Evolutionary conservation across 2,888 invertebrate species (phyloP).

Genomic region (Dasysyrphus albostriatus): DNA sequence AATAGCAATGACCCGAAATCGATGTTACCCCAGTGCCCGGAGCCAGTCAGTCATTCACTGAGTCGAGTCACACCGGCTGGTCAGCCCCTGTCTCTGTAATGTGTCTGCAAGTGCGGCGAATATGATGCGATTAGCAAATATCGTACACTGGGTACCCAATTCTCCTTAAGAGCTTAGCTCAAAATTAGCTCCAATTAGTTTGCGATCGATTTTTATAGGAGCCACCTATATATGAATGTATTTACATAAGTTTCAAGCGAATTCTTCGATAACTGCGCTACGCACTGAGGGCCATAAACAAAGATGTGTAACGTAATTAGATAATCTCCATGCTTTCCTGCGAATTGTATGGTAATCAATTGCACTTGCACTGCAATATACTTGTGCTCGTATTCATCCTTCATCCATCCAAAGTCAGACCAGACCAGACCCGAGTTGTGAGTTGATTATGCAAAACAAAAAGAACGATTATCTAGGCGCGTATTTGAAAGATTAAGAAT

Average conservation of each 20-base stretch:
- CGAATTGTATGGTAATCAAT: slow-evolving; percentile 59
- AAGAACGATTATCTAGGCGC: slow-evolving; percentile 45
- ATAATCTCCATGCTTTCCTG: slow-evolving; percentile 61
- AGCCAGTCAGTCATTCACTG: slow-evolving; percentile 48
- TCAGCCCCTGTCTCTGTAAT: slow-evolving; percentile 17
- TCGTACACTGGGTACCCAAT: slow-evolving; percentile 61
- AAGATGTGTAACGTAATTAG: slow-evolving; percentile 61
- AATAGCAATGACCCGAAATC: slow-evolving; percentile 75
- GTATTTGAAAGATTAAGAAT: slow-evolving; percentile 50
- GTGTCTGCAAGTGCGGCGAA: slow-evolving; percentile 54
- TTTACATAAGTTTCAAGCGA: slow-evolving; percentile 37
- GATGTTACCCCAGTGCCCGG: slow-evolving; percentile 58
- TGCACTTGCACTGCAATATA: slow-evolving; percentile 42
- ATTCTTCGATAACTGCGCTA: slow-evolving; percentile 41
- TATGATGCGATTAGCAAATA: slow-evolving; percentile 72
- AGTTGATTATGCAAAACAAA: slow-evolving; percentile 42
- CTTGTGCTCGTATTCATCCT: slow-evolving; percentile 26
- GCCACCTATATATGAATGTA: background rate
- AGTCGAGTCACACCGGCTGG: slow-evolving; percentile 16
- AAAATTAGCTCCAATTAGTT: slow-evolving; percentile 71
- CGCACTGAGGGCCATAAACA: slow-evolving; percentile 31
- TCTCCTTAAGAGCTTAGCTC: slow-evolving; percentile 62
- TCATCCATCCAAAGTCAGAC: slow-evolving; percentile 4
- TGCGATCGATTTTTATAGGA: slow-evolving; percentile 50
- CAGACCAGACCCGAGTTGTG: background rate